Base-by-base conservation (phyloP, 2,797 vertebrate genomes). In the Eospalax fontanierii region DNA sequence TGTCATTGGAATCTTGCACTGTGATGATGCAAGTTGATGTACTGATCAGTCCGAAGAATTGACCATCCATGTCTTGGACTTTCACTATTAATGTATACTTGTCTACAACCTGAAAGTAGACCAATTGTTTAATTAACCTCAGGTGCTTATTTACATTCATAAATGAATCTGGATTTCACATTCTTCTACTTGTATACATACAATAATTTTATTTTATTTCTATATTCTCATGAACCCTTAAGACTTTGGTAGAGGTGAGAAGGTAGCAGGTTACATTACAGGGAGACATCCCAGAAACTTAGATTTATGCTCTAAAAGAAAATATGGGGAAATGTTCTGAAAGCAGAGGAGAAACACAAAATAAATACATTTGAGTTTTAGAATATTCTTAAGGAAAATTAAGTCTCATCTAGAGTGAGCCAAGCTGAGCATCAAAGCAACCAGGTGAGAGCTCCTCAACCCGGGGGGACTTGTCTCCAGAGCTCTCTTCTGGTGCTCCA, bases 1-100 rank as follows among this genome's bases (percentile, higher is more conserved):
- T 99, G 98, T 99, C 99, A 92, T 99, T 99, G 40, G 99, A 98
- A 90, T 99, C 99, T 21, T 74, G 40, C 0, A 99, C 85, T 10
- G 11, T 94, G 90, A 99, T 91, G 6, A 98, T 95, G 33, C 97
- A 99, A 50, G 98, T 99, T 66, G 98, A 99, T 3, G 99, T 99
- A 21, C 43, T 98, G 26, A 50, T 97, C 81, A 99, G 97, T 94
- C 99, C 99, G 10, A 35, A 96, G 7, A 24, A 1, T 3, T 92
- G 94, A 28, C 99, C 99, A 1, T 94, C 46, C 99, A 99, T 98
- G 83, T 99, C 99, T 98, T 98, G 98, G 82, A 98, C 98, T 98
- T 99, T 97, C 40, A 99, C 68, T 35, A 66, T 35, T 78, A 99
- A 92, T 21, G 85, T 78, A 54, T 99, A 97, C 12, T 91, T 98